These are phyloP conservation scores for Tylochromis polylepis DNA, from an alignment of 2,113 vertebrate species.

Conservation along the genomic window DNA sequence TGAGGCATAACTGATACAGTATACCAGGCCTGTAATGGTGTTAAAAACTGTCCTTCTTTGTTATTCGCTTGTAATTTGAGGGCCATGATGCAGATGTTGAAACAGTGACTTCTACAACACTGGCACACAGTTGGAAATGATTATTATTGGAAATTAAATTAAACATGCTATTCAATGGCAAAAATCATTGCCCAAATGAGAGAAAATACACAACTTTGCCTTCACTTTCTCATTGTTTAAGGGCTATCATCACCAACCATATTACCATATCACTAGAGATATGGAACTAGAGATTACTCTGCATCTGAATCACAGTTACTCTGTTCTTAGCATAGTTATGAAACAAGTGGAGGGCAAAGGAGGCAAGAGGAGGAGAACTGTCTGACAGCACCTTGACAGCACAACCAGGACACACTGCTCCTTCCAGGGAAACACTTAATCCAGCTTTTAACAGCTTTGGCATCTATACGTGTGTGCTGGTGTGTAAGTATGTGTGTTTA, in stretches of 20 bases:
- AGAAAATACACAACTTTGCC: neutral
- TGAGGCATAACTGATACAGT: neutral
- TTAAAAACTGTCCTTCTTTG: conserved; percentile 7
- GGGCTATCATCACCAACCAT: neutral
- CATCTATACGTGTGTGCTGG: conserved; percentile 35
- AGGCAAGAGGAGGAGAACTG: conserved; percentile 25
- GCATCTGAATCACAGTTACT: conserved; percentile 12
- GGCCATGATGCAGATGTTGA: neutral
- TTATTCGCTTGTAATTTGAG: neutral
- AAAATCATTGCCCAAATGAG: neutral
- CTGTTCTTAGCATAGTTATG: conserved; percentile 10
- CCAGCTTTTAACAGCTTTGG: conserved; percentile 66
- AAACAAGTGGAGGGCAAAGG: conserved; percentile 27
- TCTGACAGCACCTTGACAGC: conserved; percentile 57
- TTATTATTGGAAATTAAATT: neutral
- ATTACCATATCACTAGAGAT: neutral
- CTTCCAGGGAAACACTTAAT: conserved; percentile 62
- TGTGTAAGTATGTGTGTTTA: neutral
- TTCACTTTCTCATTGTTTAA: neutral
- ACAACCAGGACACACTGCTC: conserved; percentile 38
- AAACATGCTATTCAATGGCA: neutral
- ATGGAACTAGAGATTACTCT: neutral
- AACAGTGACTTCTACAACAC: neutral
- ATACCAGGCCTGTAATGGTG: neutral
- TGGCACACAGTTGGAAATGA: neutral